A percentile compares a stretch with the other conserved stretches of the same genome.
Conservation (phyloP, 2,888 invertebrate species). For the Diaprepes abbreviatus region DNA sequence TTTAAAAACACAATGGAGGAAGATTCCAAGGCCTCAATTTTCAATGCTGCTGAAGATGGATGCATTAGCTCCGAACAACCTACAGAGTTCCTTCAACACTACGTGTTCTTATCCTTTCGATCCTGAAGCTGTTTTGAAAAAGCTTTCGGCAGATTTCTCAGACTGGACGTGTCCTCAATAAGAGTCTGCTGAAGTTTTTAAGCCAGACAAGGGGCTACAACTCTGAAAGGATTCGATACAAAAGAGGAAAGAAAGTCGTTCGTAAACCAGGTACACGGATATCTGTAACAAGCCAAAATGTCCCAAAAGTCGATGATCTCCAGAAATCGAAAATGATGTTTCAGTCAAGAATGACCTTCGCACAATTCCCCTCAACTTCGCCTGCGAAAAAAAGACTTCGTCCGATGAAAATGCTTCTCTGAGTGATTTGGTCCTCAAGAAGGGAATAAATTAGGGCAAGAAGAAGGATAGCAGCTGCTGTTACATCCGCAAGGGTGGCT, state of each 20-base stretch:
- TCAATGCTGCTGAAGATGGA: not conserved
- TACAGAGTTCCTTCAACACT: constrained; percentile 1
- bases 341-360: too few species aligned
- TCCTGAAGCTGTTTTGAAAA: not conserved
- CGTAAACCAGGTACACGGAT: not conserved
- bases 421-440: too few species aligned
- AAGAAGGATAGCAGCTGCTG: too few species aligned
- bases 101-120: constrained; percentile 3
- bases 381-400: too few species aligned
- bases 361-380: too few species aligned
- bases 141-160: constrained; percentile 1
- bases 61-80: constrained; percentile 9
- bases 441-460: too few species aligned
- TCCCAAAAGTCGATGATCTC: too few species aligned
- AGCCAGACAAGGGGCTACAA: too few species aligned
- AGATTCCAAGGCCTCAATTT: not conserved
- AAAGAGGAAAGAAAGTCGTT: not conserved
- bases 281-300: not conserved
- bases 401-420: too few species aligned
- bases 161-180: not conserved
- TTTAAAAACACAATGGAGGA: constrained; percentile 10
- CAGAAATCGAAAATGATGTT: too few species aligned
- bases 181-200: not conserved
- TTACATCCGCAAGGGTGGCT: too few species aligned
- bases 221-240: not conserved